Percentiles rank a stretch among this genome's conserved stretches.
Conservation (phyloP, 2,113 vertebrate species). For the Nothoprocta pentlandii region DNA sequence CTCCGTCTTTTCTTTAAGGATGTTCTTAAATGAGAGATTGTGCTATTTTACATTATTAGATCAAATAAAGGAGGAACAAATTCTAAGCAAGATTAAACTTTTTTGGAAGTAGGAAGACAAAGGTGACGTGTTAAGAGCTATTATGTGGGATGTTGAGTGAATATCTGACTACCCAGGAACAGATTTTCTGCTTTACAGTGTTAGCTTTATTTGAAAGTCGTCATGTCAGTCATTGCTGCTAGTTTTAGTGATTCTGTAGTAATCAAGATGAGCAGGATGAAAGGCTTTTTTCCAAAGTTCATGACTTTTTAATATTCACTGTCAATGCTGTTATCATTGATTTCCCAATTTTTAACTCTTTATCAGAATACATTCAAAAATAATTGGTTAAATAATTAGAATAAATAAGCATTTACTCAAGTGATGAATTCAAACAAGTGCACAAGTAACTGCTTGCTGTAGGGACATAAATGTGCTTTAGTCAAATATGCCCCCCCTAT, state of each 20-base stretch:
- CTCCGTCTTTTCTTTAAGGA: neutral
- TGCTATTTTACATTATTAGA: no score
- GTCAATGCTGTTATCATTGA: neutral
- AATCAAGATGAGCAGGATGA: no score
- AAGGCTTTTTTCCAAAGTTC: neutral
- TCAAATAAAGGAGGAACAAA: neutral
- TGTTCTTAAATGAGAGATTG: neutral
- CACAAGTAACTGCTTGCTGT: neutral
- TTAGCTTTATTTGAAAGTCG: neutral
- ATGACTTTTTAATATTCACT: neutral
- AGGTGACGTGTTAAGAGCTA: neutral
- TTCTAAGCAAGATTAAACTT: neutral
- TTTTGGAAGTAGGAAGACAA: neutral
- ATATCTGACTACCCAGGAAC: neutral
- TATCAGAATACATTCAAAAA: neutral
- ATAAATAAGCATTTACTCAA: neutral
- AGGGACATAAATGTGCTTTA: neutral
- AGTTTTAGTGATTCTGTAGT: neutral
- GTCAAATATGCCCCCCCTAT: neutral
- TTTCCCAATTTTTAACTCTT: neutral
- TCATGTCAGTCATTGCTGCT: neutral
- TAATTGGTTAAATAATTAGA: neutral
- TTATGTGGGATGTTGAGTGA: neutral
- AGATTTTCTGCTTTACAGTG: neutral
- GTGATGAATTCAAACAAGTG: neutral